Conservation (phyloP, 2,113 vertebrate species). For the Tringa solitaria region DNA sequence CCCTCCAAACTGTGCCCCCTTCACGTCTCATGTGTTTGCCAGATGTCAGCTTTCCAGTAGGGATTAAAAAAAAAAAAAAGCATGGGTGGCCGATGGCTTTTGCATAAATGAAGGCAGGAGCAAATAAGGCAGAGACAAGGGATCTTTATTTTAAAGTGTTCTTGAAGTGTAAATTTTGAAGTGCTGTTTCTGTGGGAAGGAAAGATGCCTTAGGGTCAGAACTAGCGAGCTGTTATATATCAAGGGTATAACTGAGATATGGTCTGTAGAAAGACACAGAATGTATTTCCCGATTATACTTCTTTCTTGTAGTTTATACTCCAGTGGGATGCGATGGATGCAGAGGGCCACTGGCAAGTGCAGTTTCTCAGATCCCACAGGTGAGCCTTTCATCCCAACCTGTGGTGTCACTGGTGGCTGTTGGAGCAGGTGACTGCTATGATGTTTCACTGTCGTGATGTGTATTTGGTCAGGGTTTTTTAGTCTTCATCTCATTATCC, state of each 20-base stretch:
- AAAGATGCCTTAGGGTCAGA: not conserved
- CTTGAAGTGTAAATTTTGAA: conserved; percentile 21
- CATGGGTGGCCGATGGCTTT: not conserved
- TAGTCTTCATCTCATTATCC: not conserved
- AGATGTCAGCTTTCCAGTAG: not conserved
- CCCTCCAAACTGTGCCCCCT: not conserved
- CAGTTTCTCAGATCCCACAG: not conserved
- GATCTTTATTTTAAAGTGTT: not conserved
- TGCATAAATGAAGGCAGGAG: not conserved
- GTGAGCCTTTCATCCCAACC: accelerated
- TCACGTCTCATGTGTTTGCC: not conserved
- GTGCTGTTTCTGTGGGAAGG: not conserved
- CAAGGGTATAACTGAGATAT: not conserved
- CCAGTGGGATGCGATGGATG: not conserved
- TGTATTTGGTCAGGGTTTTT: not conserved
- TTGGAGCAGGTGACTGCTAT: not conserved
- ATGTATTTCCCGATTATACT: not conserved
- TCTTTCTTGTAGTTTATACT: not conserved
- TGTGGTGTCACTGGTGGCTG: not conserved
- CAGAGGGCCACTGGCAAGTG: not conserved
- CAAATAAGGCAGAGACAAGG: not conserved
- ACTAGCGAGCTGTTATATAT: not conserved
- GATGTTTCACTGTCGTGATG: not conserved
- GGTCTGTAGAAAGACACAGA: not conserved
- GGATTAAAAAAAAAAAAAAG: not conserved